Conservation (phyloP, 2,888 invertebrate species). For the Steinernema carpocapsae region DNA sequence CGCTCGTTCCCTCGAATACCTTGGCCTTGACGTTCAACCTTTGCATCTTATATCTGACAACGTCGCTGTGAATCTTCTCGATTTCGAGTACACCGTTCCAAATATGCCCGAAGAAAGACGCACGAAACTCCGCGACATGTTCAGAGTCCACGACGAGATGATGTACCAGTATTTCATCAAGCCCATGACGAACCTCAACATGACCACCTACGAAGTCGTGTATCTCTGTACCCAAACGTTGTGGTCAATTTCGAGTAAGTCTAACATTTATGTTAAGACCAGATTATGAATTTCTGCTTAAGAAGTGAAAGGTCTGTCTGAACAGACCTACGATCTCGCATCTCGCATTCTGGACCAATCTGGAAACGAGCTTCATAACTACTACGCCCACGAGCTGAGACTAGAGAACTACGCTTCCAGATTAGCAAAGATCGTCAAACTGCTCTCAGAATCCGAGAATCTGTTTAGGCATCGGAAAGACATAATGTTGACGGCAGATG, state of each 20-base stretch:
- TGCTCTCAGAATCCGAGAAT: slow-evolving; percentile 35
- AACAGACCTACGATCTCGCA: slow-evolving; percentile 21
- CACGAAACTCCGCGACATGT: neutral
- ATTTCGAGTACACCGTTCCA: neutral
- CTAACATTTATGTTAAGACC: neutral
- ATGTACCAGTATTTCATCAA: slow-evolving; percentile 28
- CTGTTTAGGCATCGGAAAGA: slow-evolving; percentile 33
- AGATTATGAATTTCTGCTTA: neutral
- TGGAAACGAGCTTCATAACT: slow-evolving; percentile 37
- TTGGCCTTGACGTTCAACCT: neutral
- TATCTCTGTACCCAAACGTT: slow-evolving; percentile 34
- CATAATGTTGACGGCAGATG: slow-evolving; percentile 26
- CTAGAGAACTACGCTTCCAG: slow-evolving; percentile 34
- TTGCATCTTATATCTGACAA: slow-evolving; percentile 17
- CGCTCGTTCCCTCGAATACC: neutral
- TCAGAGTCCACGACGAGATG: slow-evolving; percentile 3
- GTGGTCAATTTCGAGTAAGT: slow-evolving; percentile 35
- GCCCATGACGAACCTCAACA: slow-evolving; percentile 34
- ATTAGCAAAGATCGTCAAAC: slow-evolving; percentile 28
- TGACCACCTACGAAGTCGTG: slow-evolving; percentile 36
- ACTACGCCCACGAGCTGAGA: slow-evolving; percentile 37
- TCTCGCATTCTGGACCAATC: slow-evolving; percentile 19
- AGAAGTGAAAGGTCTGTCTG: slow-evolving; percentile 30
- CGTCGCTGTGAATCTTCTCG: slow-evolving; percentile 28
- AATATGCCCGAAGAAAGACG: neutral